Percentiles rank a stretch among this genome's conserved stretches.
Conservation (phyloP, 2,797 vertebrate species). For the Megalops cyprinoides region DNA sequence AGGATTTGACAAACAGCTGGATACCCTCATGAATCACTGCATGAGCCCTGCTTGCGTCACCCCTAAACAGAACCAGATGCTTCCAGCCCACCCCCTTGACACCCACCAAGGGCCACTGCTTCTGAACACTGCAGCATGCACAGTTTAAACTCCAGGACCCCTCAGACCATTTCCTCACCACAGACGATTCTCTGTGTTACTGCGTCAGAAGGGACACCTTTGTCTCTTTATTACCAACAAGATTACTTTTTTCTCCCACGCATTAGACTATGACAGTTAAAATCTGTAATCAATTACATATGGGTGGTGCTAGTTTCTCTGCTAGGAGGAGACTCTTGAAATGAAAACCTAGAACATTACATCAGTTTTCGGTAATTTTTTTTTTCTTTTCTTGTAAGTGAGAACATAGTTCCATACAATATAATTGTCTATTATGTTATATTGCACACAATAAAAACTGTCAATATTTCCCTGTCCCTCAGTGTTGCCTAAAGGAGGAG, state of each 20-base stretch:
- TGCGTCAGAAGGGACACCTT: not conserved
- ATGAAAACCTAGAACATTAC: not conserved
- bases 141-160: constrained; percentile 6
- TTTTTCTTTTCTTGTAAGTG: not conserved
- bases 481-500: not conserved
- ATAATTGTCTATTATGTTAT: not conserved
- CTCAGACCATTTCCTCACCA: not conserved
- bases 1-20: constrained; percentile 35
- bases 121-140: not conserved
- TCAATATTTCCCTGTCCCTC: not conserved
- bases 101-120: not conserved
- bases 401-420: not conserved
- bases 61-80: constrained; percentile 70
- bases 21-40: constrained; percentile 61
- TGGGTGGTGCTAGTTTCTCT: too few species aligned
- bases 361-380: not conserved
- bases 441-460: constrained; percentile 23
- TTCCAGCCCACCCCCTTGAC: constrained; percentile 21
- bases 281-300: not conserved
- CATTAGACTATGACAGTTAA: not conserved
- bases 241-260: not conserved
- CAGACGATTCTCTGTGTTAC: not conserved
- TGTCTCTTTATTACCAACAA: constrained; percentile 2
- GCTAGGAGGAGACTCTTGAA: constrained; percentile 19
- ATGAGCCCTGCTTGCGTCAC: constrained; percentile 60